Evolutionary conservation across 1,140 invertebrate genomes (phyloP), one percentile per base, ranked within the genome.

Genomic region (Drosophila bipectinata): DNA sequence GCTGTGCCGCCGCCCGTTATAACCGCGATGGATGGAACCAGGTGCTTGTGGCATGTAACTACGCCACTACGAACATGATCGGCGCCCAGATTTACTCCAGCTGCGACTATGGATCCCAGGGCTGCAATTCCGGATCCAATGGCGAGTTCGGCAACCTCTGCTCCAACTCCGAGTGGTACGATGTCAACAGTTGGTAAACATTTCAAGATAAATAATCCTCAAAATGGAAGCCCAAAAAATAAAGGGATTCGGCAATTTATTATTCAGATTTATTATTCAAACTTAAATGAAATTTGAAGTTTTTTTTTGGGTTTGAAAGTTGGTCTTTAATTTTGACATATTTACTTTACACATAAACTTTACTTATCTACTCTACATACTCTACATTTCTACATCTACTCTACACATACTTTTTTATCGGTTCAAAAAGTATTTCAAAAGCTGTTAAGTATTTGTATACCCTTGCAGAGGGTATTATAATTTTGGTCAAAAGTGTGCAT

Each of bases 11-110:
- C 5, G 59, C 77, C 14, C 37, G 21, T 0, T 80, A 80, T 10
- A 64, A 60, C 6, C 32, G 56, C 6, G 47, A 62, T 28, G 63
- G 58, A 49, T 74, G 62, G 63, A 63, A 77, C 32, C 48, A 58
- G 24, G 73, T 72, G 0, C 30, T 80, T 30, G 59, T 80, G n/a
- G 72, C 79, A 15, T 87, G 84, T 48, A 89, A 89, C 24, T 89
- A 87, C 53, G 79, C 78, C n/a, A 72, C 64, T 32, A 89, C 72
- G 34, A 87, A 87, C 57, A 79, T 80, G 58, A 69, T 87, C 10
- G 71, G 72, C 6, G 34, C 41, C 10, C 58, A 63, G 51, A 76
- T 88, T 12, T 89, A 89, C 60, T 44, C 58, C 37, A 66, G 52
- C 44, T 78, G 79, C 26, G 48, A 45, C 12, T 45, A 12, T 8